Evolutionary conservation across 1,140 invertebrate species (phyloP).

Genomic region (Prorops nasuta): DNA sequence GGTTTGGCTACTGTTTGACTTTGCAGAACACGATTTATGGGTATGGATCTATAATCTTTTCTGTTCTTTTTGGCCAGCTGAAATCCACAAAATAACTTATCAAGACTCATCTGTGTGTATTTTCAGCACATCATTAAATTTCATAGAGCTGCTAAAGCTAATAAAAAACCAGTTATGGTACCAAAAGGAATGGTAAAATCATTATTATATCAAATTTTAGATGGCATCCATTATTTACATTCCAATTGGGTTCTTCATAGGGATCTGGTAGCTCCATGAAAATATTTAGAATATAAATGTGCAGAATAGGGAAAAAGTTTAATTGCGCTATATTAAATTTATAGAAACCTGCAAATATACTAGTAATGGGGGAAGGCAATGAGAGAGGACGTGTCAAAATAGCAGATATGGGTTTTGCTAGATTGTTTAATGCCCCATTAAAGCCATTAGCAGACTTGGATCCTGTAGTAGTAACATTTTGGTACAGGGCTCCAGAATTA

Average conservation of each 20-base stretch:
- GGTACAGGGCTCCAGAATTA: constrained; percentile 98
- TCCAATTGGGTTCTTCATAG: constrained; percentile 99
- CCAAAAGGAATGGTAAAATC: constrained; percentile 98
- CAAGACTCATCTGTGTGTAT: not conserved
- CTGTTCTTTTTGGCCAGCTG: not conserved
- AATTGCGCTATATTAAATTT: constrained; percentile 28
- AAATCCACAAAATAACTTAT: not conserved
- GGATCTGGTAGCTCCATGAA: constrained; percentile 75
- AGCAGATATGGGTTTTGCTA: constrained; percentile 99
- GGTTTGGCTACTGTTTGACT: constrained; percentile 98
- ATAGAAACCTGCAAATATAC: constrained; percentile 98
- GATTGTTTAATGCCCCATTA: constrained; percentile 96
- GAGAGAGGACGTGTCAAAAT: constrained; percentile 98
- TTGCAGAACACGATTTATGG: constrained; percentile 99
- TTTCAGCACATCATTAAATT: constrained; percentile 97
- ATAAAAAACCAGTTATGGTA: constrained; percentile 95
- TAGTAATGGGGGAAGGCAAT: constrained; percentile 98
- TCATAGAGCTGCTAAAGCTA: constrained; percentile 96
- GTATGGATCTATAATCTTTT: constrained; percentile 43
- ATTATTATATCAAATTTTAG: constrained; percentile 96
- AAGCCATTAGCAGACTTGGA: constrained; percentile 97
- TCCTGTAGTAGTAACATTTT: constrained; percentile 99
- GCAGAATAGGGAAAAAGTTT: constrained; percentile 1
- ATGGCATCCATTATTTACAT: constrained; percentile 99
- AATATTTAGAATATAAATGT: not conserved